A percentile compares a stretch with the other conserved stretches of the same genome.
phyloP scores from a whole-genome alignment of 2,113 vertebrate species.

The Eurypyga helias region DNA sequence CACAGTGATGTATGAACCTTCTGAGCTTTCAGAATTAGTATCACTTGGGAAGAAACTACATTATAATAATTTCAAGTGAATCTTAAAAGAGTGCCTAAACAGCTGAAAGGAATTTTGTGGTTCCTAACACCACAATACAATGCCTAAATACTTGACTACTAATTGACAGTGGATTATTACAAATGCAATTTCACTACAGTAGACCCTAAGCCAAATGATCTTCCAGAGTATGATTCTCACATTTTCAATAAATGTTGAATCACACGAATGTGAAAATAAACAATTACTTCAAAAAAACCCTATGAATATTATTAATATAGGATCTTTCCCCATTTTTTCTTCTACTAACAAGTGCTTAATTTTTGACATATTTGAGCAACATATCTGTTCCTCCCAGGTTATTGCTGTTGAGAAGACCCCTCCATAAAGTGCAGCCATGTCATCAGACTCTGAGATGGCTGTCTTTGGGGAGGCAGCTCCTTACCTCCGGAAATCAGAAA shows the following conservation, averaged over 20 bases:
- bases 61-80: neutral
- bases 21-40: neutral
- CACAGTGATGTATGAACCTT: neutral
- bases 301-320: neutral
- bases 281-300: neutral
- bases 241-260: neutral
- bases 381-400: neutral
- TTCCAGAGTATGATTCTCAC: neutral
- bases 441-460: slow-evolving; percentile 83
- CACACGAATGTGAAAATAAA: accelerated
- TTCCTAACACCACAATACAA: neutral
- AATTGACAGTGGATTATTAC: neutral
- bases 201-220: neutral
- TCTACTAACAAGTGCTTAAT: neutral
- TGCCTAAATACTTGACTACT: neutral
- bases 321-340: neutral
- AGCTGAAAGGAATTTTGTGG: neutral
- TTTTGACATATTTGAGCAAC: neutral
- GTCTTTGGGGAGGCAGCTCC: slow-evolving; percentile 83
- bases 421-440: slow-evolving; percentile 75
- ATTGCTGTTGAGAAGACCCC: neutral
- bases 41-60: neutral
- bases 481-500: slow-evolving; percentile 87
- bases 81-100: neutral
- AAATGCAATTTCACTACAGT: neutral